These are phyloP conservation scores for Scolopax rusticola DNA, from an alignment of 2,797 vertebrate genomes.

Conservation along the genomic window DNA sequence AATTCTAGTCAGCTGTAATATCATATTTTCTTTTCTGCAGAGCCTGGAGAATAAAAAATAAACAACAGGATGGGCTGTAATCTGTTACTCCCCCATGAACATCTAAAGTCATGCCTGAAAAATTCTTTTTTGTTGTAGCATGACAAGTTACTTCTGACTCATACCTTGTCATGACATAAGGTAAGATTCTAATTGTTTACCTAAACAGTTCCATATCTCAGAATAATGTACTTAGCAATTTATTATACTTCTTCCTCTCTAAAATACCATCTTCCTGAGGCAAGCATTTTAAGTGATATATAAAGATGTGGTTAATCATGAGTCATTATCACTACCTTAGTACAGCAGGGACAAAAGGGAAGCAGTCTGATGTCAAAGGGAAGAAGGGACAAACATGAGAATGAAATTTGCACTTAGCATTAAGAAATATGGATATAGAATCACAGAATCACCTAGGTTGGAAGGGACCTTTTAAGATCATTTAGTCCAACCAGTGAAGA, in stretches of 20 bases:
- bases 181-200: slow-evolving; percentile 15
- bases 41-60: background rate
- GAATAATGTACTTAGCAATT: background rate
- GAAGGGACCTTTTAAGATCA: too few species aligned
- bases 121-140: background rate
- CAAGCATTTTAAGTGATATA: background rate
- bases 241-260: background rate
- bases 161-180: background rate
- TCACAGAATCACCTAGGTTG: too few species aligned
- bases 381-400: background rate
- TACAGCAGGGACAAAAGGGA: background rate
- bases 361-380: background rate
- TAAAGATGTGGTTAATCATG: background rate
- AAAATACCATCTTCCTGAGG: background rate
- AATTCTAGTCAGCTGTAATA: background rate
- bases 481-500: too few species aligned
- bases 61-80: background rate
- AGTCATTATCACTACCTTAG: background rate
- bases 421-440: background rate
- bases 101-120: background rate
- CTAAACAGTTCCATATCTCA: background rate
- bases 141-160: background rate
- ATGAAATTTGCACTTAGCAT: background rate
- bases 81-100: background rate
- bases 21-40: background rate